Evolutionary conservation across 2,888 invertebrate species (phyloP).

Genomic region (Nowickia ferox): DNA sequence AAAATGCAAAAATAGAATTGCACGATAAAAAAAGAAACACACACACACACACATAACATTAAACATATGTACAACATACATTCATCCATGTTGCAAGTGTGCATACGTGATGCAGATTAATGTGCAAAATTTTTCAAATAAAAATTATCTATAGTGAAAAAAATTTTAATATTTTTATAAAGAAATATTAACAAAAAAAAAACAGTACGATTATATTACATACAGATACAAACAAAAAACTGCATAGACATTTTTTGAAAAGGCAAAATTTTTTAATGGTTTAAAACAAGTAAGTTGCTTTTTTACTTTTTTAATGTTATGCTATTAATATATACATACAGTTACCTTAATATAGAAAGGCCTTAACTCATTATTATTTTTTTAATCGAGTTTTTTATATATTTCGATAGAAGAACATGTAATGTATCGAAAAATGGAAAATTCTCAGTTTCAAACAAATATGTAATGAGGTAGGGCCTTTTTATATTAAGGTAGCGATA

Average conservation of each 20-base stretch:
- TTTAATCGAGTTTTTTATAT: too few species aligned
- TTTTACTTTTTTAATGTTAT: not conserved
- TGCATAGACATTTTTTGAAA: not conserved
- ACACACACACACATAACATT: not conserved
- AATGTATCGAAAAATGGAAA: too few species aligned
- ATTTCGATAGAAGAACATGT: too few species aligned
- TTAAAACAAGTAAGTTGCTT: conserved; percentile 46
- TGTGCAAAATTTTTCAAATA: not conserved
- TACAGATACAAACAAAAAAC: not conserved
- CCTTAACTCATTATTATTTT: too few species aligned
- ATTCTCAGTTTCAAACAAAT: too few species aligned
- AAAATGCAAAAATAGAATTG: not conserved
- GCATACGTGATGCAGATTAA: not conserved
- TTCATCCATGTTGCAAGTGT: not conserved
- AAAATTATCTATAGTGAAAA: not conserved
- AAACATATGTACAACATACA: conserved; percentile 14
- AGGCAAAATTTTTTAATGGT: not conserved
- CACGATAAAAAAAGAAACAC: not conserved
- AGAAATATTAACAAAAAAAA: not conserved
- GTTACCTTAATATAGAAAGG: too few species aligned
- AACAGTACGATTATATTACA: not conserved
- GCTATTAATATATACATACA: too few species aligned
- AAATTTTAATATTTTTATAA: not conserved
- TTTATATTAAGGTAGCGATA: too few species aligned
- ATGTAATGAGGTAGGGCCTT: too few species aligned